phyloP scores from a whole-genome alignment of 2,113 vertebrate species.

The Malurus cyaneus region DNA sequence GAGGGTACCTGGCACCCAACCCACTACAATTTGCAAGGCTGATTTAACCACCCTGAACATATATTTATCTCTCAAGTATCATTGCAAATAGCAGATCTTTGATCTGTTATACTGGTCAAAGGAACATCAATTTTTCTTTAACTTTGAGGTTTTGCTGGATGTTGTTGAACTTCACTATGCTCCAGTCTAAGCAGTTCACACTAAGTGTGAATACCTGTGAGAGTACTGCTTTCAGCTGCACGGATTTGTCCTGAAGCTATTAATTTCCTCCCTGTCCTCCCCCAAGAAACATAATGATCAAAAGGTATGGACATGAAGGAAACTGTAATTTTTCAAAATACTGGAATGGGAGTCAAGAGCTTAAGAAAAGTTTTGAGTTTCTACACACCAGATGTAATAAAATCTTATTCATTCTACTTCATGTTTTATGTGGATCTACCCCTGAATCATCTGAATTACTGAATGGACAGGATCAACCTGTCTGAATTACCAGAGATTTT shows the following conservation, averaged over 20 bases:
- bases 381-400: neutral
- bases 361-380: neutral
- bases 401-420: neutral
- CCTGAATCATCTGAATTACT: neutral
- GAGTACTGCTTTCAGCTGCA: neutral
- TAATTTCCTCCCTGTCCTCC: neutral
- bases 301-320: neutral
- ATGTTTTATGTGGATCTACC: neutral
- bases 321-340: neutral
- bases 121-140: neutral
- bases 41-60: neutral
- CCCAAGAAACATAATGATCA: neutral
- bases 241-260: neutral
- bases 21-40: neutral
- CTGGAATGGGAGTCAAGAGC: neutral
- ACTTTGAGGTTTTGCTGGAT: neutral
- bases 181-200: neutral
- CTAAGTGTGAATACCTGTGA: neutral
- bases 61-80: neutral
- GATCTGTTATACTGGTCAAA: neutral
- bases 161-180: neutral
- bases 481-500: neutral
- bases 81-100: neutral
- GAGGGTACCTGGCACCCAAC: too few relatives aligned
- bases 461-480: neutral